phyloP scores from a whole-genome alignment of 2,888 invertebrate species.

The Nasonovia ribisnigri region DNA sequence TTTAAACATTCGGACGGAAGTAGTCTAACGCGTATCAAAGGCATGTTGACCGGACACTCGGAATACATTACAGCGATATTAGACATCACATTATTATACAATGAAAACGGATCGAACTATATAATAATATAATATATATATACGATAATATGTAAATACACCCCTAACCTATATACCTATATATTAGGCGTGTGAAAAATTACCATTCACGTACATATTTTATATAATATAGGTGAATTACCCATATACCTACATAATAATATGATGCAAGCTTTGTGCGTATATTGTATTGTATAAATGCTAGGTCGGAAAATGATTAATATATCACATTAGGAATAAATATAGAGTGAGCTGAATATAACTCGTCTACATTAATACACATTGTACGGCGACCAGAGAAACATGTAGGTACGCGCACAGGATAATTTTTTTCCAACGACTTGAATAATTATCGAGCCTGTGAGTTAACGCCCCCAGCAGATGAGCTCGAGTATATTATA shows the following conservation, averaged over 20 bases:
- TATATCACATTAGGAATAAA: conserved; percentile 13
- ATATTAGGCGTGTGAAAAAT: conserved; percentile 9
- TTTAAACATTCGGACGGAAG: conserved; percentile 53
- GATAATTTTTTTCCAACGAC: conserved; percentile 25
- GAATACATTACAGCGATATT: conserved; percentile 33
- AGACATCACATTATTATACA: background rate
- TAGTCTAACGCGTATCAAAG: conserved; percentile 53
- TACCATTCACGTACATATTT: background rate
- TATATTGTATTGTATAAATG: background rate
- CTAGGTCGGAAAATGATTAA: conserved; percentile 5
- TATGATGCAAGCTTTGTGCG: background rate
- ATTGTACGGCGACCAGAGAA: background rate
- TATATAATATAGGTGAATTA: background rate
- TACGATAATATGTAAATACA: background rate
- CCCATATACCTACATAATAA: background rate
- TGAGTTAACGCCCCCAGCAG: conserved; percentile 35
- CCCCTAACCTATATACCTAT: background rate
- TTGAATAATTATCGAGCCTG: conserved; percentile 30
- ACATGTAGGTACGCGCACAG: background rate
- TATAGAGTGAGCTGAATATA: background rate
- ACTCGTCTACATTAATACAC: background rate
- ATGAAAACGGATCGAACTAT: background rate
- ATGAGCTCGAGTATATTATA: background rate
- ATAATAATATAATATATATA: background rate
- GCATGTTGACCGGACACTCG: conserved; percentile 26